A percentile compares a stretch with the other conserved stretches of the same genome.
Conservation (phyloP, 2,888 invertebrate species). For the Brassicogethes aeneus region DNA sequence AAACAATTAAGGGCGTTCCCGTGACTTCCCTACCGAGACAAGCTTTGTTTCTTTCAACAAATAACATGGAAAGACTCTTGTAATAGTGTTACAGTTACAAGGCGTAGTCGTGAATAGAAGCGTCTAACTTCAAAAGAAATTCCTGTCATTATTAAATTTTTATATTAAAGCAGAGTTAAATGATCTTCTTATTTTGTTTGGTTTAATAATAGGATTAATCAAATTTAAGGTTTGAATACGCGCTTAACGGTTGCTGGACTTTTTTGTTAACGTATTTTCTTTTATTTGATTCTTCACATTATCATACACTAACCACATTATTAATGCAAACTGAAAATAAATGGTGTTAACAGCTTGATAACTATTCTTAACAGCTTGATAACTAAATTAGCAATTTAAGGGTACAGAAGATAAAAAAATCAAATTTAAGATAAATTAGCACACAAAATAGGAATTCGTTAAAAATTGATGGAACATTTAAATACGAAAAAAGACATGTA, state of each 20-base stretch:
- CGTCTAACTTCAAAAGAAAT: neutral
- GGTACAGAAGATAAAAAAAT: too few species aligned
- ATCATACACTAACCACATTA: too few species aligned
- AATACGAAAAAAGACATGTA: too few species aligned
- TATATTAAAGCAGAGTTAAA: neutral
- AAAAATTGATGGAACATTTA: too few species aligned
- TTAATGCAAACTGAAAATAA: too few species aligned
- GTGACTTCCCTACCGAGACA: slow-evolving; percentile 12
- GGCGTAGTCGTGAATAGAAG: slow-evolving; percentile 5
- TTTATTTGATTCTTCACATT: too few species aligned
- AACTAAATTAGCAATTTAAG: too few species aligned
- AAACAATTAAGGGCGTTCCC: slow-evolving; percentile 18
- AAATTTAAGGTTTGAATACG: neutral
- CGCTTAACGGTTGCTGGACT: neutral
- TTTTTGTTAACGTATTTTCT: too few species aligned
- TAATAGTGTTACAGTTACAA: slow-evolving; percentile 10
- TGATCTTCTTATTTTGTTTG: neutral
- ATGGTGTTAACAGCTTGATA: too few species aligned
- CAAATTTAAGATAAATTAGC: too few species aligned
- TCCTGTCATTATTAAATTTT: neutral
- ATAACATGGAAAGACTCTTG: slow-evolving; percentile 10
- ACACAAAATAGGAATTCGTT: too few species aligned
- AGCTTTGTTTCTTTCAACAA: slow-evolving; percentile 15
- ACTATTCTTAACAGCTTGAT: too few species aligned
- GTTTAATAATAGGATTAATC: neutral